Conservation (phyloP, 2,888 invertebrate species). For the Amiota mariae region DNA sequence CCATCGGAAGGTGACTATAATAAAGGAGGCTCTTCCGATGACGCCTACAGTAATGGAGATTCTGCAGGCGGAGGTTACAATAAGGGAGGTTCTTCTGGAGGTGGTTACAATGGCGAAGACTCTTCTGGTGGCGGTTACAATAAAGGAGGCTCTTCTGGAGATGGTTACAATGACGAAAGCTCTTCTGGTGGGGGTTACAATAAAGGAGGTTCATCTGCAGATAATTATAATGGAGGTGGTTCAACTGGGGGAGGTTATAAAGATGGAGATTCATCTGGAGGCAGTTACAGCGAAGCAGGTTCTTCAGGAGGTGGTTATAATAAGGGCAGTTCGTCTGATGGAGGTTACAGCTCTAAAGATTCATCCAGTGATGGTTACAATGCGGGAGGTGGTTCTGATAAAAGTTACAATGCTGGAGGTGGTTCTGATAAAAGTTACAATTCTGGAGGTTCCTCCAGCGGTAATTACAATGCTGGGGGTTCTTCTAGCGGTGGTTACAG, state of each 20-base stretch:
- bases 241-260: conserved; percentile 1
- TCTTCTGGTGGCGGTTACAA: background rate
- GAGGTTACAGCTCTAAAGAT: background rate
- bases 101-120: conserved; percentile 11
- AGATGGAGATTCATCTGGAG: background rate
- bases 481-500: conserved; percentile 34
- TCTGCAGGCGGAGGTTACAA: conserved; percentile 22
- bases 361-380: conserved; percentile 3
- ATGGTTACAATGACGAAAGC: conserved; percentile 31
- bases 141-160: background rate
- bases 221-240: conserved; percentile 19
- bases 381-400: background rate
- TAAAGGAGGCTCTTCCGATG: background rate
- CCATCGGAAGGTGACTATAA: background rate
- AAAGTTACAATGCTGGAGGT: background rate
- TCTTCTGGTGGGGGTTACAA: conserved; percentile 26
- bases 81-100: conserved; percentile 13
- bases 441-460: conserved; percentile 21
- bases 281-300: background rate
- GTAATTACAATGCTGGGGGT: background rate
- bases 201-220: conserved; percentile 20
- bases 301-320: conserved; percentile 24
- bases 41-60: background rate
- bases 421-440: conserved; percentile 35
- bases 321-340: conserved; percentile 7